Conservation (phyloP, 1,140 invertebrate genomes). For the Scylla paramamosain region DNA sequence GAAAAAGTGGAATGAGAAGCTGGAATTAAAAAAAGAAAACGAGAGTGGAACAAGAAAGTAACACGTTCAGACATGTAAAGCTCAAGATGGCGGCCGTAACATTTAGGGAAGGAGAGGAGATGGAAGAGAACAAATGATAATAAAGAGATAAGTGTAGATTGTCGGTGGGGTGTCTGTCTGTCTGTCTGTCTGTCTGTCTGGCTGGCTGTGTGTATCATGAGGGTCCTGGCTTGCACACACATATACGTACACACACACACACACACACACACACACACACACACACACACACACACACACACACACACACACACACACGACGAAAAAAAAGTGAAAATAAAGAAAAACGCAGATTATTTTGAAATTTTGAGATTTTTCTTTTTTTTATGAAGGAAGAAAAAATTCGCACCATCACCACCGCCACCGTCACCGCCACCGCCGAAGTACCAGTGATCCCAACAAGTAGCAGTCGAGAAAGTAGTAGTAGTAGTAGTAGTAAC, state of each 20-base stretch:
- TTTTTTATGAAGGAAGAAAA: too few species aligned
- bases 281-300: constrained; percentile 25
- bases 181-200: too few species aligned
- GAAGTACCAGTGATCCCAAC: too few species aligned
- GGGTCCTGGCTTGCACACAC: not conserved
- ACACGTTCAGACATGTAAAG: not conserved
- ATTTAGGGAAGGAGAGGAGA: not conserved
- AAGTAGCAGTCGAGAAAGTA: not conserved
- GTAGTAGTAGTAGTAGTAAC: not conserved
- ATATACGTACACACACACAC: not conserved
- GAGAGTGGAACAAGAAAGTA: not conserved
- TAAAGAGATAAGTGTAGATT: too few species aligned
- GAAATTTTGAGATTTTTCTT: not conserved
- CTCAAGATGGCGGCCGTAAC: too few species aligned
- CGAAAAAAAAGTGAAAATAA: not conserved
- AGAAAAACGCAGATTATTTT: not conserved
- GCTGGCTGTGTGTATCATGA: too few species aligned
- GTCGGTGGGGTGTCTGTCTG: too few species aligned
- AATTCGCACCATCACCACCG: not conserved
- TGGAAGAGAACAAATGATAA: not conserved
- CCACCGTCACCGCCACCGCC: too few species aligned
- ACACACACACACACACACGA: constrained; percentile 12
- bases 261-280: constrained; percentile 17
- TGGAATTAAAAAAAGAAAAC: not conserved
- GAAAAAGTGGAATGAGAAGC: not conserved